Percentiles rank a stretch among this genome's conserved stretches.
These are phyloP conservation scores for Zaprionus ghesquierei DNA, from an alignment of 1,140 invertebrate species.

Conservation along the genomic window DNA sequence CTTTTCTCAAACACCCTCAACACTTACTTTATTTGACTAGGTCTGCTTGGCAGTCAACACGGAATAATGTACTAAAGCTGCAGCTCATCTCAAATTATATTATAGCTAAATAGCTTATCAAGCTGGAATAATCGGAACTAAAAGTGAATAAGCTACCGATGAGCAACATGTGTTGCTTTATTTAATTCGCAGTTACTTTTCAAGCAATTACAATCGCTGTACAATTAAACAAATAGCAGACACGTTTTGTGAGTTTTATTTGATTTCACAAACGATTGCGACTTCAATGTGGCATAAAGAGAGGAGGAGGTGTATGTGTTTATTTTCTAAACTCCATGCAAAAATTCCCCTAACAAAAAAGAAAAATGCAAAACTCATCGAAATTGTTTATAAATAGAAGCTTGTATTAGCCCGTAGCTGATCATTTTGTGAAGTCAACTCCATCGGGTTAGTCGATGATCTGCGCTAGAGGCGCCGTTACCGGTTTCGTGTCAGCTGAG, in stretches of 20 bases:
- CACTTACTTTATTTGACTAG: too few relatives aligned
- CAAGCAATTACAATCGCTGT: not conserved
- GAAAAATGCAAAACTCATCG: not conserved
- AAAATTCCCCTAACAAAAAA: not conserved
- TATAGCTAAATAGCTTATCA: not conserved
- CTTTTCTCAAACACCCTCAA: not conserved
- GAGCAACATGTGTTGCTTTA: not conserved
- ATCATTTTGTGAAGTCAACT: constrained; percentile 43
- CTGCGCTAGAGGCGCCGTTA: not conserved
- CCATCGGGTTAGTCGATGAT: constrained; percentile 15
- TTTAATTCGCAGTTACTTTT: not conserved
- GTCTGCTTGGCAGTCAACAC: not conserved
- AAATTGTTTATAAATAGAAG: constrained; percentile 21
- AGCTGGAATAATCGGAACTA: not conserved
- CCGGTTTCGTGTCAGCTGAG: constrained; percentile 16
- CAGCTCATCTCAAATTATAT: not conserved
- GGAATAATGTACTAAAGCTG: not conserved
- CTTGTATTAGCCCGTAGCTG: not conserved
- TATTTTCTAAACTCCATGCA: not conserved
- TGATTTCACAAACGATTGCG: not conserved
- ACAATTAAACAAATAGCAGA: not conserved
- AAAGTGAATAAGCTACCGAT: not conserved
- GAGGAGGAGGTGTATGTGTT: not conserved
- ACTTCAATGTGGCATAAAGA: not conserved
- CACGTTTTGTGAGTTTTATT: not conserved